These are phyloP conservation scores for Oscheius sp. DNA, from an alignment of 2,888 invertebrate species.

Conservation along the genomic window DNA sequence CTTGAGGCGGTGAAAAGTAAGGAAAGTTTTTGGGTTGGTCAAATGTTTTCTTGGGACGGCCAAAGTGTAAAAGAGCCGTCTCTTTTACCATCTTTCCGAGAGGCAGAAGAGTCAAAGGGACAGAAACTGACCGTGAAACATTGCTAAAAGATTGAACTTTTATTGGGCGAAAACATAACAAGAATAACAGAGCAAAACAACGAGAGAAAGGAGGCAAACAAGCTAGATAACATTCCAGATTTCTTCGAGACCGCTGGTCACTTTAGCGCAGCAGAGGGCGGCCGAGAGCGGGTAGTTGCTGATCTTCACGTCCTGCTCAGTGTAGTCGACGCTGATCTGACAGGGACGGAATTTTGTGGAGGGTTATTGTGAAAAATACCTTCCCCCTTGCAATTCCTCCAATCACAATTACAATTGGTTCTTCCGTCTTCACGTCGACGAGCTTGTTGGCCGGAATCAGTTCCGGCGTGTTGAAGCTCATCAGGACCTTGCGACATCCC, in stretches of 20 bases:
- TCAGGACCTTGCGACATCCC: slow-evolving; percentile 88
- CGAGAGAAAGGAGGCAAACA: too few species aligned
- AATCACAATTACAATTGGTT: slow-evolving; percentile 87
- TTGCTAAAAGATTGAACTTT: too few species aligned
- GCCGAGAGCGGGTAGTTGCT: slow-evolving; percentile 96
- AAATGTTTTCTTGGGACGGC: too few species aligned
- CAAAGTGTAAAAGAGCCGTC: too few species aligned
- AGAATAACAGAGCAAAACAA: too few species aligned
- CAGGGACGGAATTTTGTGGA: not conserved
- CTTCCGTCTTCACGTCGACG: slow-evolving; percentile 49
- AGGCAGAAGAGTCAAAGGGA: too few species aligned
- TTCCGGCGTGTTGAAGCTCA: slow-evolving; percentile 82
- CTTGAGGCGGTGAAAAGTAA: too few species aligned
- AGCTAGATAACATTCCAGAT: slow-evolving; percentile 64
- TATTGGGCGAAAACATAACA: too few species aligned
- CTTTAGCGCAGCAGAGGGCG: slow-evolving; percentile 92
- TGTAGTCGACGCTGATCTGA: slow-evolving; percentile 83
- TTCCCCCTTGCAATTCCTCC: slow-evolving; percentile 98
- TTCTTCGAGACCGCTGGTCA: slow-evolving; percentile 75
- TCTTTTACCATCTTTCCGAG: too few species aligned
- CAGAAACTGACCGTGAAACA: too few species aligned
- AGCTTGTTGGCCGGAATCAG: slow-evolving; percentile 52
- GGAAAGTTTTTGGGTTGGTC: too few species aligned
- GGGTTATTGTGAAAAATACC: slow-evolving; percentile 76
- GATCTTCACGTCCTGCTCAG: slow-evolving; percentile 89